Conservation (phyloP, 2,113 vertebrate genomes). For the Corythaeola cristata region DNA sequence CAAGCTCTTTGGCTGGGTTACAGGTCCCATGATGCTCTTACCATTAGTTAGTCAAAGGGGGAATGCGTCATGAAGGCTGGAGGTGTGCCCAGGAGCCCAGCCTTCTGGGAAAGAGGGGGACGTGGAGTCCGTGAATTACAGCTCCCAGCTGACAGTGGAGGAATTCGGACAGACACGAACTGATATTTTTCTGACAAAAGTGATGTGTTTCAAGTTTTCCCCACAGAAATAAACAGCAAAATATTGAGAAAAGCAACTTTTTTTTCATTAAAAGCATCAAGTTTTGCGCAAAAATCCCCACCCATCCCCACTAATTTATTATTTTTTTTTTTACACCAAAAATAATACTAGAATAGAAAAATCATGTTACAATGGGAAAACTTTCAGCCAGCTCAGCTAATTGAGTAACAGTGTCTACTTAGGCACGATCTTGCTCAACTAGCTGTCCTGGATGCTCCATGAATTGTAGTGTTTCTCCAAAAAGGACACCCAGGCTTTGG, state of each 20-base stretch:
- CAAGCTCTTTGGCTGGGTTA: slow-evolving; percentile 13
- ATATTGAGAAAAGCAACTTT: slow-evolving; percentile 38
- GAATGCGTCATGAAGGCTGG: slow-evolving; percentile 56
- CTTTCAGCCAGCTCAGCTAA: slow-evolving; percentile 35
- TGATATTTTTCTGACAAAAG: slow-evolving; percentile 47
- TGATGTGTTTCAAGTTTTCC: slow-evolving; percentile 41
- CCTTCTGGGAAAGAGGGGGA: slow-evolving; percentile 10
- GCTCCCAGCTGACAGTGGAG: slow-evolving; percentile 55
- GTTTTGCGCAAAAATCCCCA: background rate
- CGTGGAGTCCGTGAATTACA: slow-evolving; percentile 17
- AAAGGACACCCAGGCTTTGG: background rate
- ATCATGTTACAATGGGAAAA: slow-evolving; percentile 32
- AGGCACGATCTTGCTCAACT: background rate
- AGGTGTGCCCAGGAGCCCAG: slow-evolving; percentile 21
- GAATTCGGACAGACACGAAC: background rate
- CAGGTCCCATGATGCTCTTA: slow-evolving; percentile 59
- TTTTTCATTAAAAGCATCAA: slow-evolving; percentile 47
- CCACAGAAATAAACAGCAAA: slow-evolving; percentile 47
- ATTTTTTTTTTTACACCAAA: background rate
- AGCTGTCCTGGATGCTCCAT: background rate
- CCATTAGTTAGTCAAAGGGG: slow-evolving; percentile 23
- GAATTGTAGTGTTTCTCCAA: background rate
- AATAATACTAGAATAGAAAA: slow-evolving; percentile 58
- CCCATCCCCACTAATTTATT: background rate
- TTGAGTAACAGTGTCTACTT: slow-evolving; percentile 25